Percentiles rank a stretch among this genome's conserved stretches.
Evolutionary conservation across 2,113 vertebrate species (phyloP).

Genomic region (Rattus norvegicus): DNA sequence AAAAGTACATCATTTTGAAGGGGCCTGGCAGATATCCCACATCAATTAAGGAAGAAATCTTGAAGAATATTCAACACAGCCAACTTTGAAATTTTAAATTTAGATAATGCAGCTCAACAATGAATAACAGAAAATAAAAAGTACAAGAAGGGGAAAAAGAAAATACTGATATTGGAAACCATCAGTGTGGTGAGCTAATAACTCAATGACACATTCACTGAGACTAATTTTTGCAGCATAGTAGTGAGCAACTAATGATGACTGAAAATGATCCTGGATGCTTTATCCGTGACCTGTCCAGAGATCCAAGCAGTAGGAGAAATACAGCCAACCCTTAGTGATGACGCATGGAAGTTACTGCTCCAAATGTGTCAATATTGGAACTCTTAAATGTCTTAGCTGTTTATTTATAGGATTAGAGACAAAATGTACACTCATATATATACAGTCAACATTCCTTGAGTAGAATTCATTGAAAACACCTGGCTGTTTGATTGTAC

Average conservation of each 20-base stretch:
- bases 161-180: slow-evolving; percentile 68
- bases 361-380: background rate
- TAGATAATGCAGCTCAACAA: slow-evolving; percentile 71
- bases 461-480: background rate
- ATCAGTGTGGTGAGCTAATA: slow-evolving; percentile 9
- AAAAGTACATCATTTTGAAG: slow-evolving; percentile 79
- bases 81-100: slow-evolving; percentile 77
- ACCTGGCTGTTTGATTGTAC: background rate
- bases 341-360: background rate
- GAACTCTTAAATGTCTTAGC: slow-evolving; percentile 23
- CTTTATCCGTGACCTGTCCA: background rate
- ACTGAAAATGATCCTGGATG: background rate
- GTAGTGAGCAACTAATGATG: background rate
- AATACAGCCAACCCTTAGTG: background rate
- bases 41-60: slow-evolving; percentile 86
- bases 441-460: background rate
- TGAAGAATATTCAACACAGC: slow-evolving; percentile 76
- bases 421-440: background rate
- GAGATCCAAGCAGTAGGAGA: background rate
- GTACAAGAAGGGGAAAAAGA: background rate
- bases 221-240: background rate
- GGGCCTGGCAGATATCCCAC: slow-evolving; percentile 84
- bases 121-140: slow-evolving; percentile 52
- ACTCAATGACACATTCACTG: background rate
- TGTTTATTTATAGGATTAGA: background rate